Evolutionary conservation across 2,888 invertebrate species (phyloP), one percentile per base, ranked within the genome.

Genomic region (Coleophora deauratella): DNA sequence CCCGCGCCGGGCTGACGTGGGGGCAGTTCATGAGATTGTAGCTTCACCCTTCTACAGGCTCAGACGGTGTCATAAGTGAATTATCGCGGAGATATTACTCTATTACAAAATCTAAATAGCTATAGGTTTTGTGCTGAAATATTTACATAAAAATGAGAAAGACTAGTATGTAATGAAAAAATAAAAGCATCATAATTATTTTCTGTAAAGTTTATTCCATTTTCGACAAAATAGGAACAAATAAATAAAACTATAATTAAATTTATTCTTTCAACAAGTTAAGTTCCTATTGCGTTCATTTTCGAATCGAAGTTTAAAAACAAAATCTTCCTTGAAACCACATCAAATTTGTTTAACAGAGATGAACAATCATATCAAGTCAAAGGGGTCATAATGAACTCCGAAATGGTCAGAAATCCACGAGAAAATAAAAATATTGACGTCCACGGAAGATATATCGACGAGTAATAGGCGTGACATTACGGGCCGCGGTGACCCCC

Each of bases 401-500:
- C 62, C 65, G 68, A 71, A 70, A 75, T 68, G 70, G 55, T 63
- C 65, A 69, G 54, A 62, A 66, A 65, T 66, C 61, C 57, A 65
- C 65, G 21, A 21, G 58, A 67, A 77, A 72, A 73, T 72, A 69
- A 73, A 76, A 80, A 77, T 80, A 78, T 79, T 79, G 69, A 78
- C 72, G 72, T 67, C 63, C 61, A 57, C 63, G 44, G 65, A 75
- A 79, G 81, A 84, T 79, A 77, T 82, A 85, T 84, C 67, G 80
- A 63, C 57, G 64, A 73, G 75, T 81, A 84, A 85, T 75, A 84
- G 72, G 76, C 84, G 81, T 84, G 74, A 82, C 84, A 84, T 80
- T 80, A 73, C 66, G 60, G 56, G n/a, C 52, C 46, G 51, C 55
- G 57, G 62, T 61, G 62, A 66, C 71, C 74, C 80, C 68, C 79